Conservation (phyloP, 2,113 vertebrate genomes). For the Microtus montanus region DNA sequence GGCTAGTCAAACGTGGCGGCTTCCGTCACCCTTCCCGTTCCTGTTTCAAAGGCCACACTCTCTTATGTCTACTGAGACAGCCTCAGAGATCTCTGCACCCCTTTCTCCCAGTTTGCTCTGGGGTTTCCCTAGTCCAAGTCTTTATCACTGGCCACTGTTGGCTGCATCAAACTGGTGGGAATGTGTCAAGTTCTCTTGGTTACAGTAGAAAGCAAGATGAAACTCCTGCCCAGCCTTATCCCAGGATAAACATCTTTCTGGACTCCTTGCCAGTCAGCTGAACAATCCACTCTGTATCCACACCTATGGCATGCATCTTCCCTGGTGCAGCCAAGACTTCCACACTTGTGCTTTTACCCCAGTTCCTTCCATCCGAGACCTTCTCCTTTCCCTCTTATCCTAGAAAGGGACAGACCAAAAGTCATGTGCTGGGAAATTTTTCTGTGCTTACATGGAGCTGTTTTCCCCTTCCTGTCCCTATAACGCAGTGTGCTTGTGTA, state of each 20-base stretch:
- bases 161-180: neutral
- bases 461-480: neutral
- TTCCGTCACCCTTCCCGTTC: neutral
- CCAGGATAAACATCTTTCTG: neutral
- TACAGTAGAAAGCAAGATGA: neutral
- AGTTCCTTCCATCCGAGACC: neutral
- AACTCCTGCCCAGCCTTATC: neutral
- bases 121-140: neutral
- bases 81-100: neutral
- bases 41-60: neutral
- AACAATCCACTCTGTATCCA: neutral
- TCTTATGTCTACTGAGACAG: neutral
- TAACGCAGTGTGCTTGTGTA: neutral
- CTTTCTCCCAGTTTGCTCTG: neutral
- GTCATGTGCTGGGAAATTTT: neutral
- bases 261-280: neutral
- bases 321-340: neutral
- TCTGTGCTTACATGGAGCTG: neutral
- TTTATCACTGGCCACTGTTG: neutral
- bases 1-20: neutral
- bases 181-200: neutral
- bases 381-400: neutral
- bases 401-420: neutral
- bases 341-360: neutral
- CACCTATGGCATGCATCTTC: neutral